Evolutionary conservation across 2,888 invertebrate species (phyloP).

Genomic region (Sturmia bella): DNA sequence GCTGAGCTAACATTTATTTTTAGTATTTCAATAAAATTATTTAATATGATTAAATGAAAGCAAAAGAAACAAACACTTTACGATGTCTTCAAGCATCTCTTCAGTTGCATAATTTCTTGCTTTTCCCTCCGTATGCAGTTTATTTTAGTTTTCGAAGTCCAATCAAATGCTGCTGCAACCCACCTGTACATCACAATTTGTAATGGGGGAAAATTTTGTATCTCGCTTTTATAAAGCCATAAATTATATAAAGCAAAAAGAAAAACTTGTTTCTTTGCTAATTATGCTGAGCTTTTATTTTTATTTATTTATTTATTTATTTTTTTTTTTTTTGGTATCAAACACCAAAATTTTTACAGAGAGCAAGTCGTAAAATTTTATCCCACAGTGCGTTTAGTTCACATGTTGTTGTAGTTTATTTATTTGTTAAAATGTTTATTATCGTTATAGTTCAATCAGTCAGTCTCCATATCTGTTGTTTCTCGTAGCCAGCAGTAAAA

Average conservation of each 20-base stretch:
- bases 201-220: constrained; percentile 30
- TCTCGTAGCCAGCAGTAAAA: constrained; percentile 39
- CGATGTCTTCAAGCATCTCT: background rate
- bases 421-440: constrained; percentile 61
- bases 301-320: constrained; percentile 10
- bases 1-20: too few relatives aligned
- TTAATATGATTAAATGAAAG: too few relatives aligned
- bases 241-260: constrained; percentile 27
- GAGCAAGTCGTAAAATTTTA: constrained; percentile 46
- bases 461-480: constrained; percentile 52
- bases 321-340: constrained; percentile 3
- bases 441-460: constrained; percentile 63
- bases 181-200: constrained; percentile 30
- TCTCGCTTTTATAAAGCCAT: constrained; percentile 29
- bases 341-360: constrained; percentile 9
- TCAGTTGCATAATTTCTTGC: constrained; percentile 19
- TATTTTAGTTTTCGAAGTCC: constrained; percentile 8
- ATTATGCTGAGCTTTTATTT: constrained; percentile 41
- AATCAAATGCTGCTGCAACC: background rate
- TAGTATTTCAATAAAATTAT: too few relatives aligned
- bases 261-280: constrained; percentile 62
- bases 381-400: constrained; percentile 39
- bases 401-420: constrained; percentile 32
- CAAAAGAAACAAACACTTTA: too few relatives aligned
- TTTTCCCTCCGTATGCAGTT: constrained; percentile 3